phyloP scores from a whole-genome alignment of 37 sponge, comb jelly and placozoan genomes.

The Spongia lamella region DNA sequence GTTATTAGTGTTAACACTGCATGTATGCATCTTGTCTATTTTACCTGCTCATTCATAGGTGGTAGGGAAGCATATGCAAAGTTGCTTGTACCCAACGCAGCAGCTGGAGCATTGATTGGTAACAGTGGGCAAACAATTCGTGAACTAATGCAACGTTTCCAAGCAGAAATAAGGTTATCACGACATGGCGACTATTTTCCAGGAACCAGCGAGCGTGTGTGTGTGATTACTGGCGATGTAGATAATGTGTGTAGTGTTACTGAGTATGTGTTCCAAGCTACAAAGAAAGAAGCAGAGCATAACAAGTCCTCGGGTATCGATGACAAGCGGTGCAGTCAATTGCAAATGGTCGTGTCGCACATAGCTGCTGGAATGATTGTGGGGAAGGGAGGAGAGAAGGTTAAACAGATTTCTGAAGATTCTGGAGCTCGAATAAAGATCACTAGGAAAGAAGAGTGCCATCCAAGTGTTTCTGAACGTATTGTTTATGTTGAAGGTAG shows the following conservation, averaged over 20 bases:
- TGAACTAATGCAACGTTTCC: constrained; percentile 65
- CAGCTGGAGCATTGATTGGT: constrained; percentile 91
- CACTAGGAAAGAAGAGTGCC: constrained; percentile 67
- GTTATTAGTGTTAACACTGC: no score
- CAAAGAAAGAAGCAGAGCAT: constrained; percentile 28
- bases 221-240: constrained; percentile 59
- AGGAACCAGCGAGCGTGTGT: constrained; percentile 78
- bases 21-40: no score
- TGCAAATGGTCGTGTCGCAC: constrained; percentile 85
- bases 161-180: constrained; percentile 79
- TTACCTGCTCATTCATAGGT: no score
- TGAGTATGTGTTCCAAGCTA: constrained; percentile 26
- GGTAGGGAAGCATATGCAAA: constrained; percentile 66
- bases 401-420: constrained; percentile 80
- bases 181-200: constrained; percentile 81
- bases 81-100: constrained; percentile 83
- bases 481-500: constrained; percentile 57
- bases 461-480: constrained; percentile 65
- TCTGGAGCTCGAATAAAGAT: constrained; percentile 77
- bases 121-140: constrained; percentile 82
- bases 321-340: constrained; percentile 30
- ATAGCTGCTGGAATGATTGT: constrained; percentile 91
- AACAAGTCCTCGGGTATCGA: constrained; percentile 16
- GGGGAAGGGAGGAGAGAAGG: constrained; percentile 84
- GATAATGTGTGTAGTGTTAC: constrained; percentile 43